Conservation (phyloP, 2,797 vertebrate species). For the Micromesistius poutassou region DNA sequence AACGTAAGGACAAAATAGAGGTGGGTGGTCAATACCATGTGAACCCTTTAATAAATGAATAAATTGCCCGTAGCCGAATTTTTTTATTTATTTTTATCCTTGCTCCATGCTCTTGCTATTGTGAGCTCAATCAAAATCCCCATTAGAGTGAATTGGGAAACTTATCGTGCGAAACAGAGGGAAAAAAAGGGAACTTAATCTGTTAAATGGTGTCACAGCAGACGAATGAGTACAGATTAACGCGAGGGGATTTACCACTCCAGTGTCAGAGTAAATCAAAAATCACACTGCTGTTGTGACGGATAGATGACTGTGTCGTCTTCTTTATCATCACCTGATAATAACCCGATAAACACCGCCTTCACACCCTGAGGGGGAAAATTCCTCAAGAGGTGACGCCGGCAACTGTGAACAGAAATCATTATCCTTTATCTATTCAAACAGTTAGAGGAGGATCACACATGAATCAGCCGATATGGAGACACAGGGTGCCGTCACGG, state of each 20-base stretch:
- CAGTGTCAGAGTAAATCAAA: conserved; percentile 71
- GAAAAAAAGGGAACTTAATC: conserved; percentile 66
- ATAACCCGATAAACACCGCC: neutral
- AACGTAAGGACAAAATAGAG: neutral
- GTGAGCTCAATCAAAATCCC: conserved; percentile 53
- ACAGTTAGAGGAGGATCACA: neutral
- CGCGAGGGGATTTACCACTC: conserved; percentile 64
- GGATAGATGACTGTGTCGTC: conserved; percentile 73
- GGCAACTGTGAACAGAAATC: neutral
- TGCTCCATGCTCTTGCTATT: conserved; percentile 35
- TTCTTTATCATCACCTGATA: conserved; percentile 65
- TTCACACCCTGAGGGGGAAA: conserved; percentile 61
- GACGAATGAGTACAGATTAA: conserved; percentile 74
- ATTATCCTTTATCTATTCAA: neutral
- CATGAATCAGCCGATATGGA: neutral
- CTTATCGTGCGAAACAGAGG: conserved; percentile 37
- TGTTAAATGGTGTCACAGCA: conserved; percentile 68
- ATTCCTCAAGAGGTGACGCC: conserved; percentile 52
- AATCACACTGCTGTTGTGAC: conserved; percentile 70
- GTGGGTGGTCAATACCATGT: conserved; percentile 12
- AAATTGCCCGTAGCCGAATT: conserved; percentile 15
- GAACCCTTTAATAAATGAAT: conserved; percentile 17
- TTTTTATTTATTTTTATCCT: conserved; percentile 17
- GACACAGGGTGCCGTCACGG: neutral
- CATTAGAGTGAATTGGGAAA: conserved; percentile 58